Evolutionary conservation across 2,888 invertebrate genomes (phyloP).

Genomic region (Watsonalla cultraria): DNA sequence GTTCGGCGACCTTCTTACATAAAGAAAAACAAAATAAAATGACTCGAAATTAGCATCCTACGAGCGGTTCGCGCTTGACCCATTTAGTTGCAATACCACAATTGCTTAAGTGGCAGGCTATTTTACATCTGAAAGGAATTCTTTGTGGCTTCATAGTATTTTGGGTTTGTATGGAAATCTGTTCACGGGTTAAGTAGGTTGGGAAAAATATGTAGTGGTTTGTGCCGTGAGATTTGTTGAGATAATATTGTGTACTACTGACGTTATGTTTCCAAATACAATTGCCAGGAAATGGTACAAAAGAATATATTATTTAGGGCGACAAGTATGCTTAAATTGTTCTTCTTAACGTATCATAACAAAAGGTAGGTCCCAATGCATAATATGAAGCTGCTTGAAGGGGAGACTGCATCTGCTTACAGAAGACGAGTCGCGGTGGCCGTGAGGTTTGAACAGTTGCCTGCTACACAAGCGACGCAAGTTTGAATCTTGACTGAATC

Average conservation of each 20-base stretch:
- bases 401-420: too few species aligned
- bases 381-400: too few species aligned
- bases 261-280: too few species aligned
- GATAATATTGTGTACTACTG: background rate
- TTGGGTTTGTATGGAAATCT: conserved; percentile 3
- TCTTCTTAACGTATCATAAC: too few species aligned
- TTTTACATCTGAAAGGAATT: conserved; percentile 47
- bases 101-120: conserved; percentile 36
- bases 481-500: too few species aligned
- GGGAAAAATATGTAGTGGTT: background rate
- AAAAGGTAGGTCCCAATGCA: too few species aligned
- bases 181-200: background rate
- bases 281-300: too few species aligned
- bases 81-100: conserved; percentile 30
- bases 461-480: too few species aligned
- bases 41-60: conserved; percentile 32
- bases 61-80: conserved; percentile 41
- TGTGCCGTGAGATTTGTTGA: background rate
- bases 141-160: conserved; percentile 21
- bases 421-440: too few species aligned
- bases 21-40: background rate
- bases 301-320: too few species aligned
- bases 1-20: background rate
- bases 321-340: too few species aligned
- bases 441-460: too few species aligned